These are phyloP conservation scores for Botia kubotai DNA, from an alignment of 2,797 vertebrate genomes.

Conservation along the genomic window DNA sequence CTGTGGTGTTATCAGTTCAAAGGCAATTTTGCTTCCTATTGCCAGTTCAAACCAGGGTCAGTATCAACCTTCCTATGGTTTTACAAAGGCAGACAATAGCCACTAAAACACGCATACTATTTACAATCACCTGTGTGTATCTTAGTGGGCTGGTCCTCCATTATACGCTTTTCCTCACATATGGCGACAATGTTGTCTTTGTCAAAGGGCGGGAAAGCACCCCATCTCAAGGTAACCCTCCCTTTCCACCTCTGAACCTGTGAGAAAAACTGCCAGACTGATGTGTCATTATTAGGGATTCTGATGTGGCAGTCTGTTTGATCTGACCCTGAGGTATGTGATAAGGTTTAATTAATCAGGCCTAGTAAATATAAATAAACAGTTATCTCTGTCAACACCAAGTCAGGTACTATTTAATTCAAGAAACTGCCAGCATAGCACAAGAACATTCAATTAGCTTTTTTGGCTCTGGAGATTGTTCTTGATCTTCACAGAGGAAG, in stretches of 20 bases:
- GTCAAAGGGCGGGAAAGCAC: slow-evolving; percentile 47
- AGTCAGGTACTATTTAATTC: not conserved
- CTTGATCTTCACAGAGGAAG: not conserved
- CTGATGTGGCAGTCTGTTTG: slow-evolving; percentile 7
- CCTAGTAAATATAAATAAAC: slow-evolving; percentile 21
- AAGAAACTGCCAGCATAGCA: not conserved
- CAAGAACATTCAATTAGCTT: not conserved
- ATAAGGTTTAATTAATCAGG: slow-evolving; percentile 45
- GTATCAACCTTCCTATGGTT: slow-evolving; percentile 53
- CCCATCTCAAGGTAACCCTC: slow-evolving; percentile 39
- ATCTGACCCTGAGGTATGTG: slow-evolving; percentile 15
- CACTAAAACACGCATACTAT: slow-evolving; percentile 46
- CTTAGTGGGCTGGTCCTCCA: slow-evolving; percentile 50
- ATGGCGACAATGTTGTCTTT: slow-evolving; percentile 62
- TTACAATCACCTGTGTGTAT: slow-evolving; percentile 66
- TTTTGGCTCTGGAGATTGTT: not conserved
- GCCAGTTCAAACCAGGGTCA: slow-evolving; percentile 78
- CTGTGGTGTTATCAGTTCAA: slow-evolving; percentile 62
- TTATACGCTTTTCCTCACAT: slow-evolving; percentile 56
- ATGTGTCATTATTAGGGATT: not conserved
- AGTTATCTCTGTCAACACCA: not conserved
- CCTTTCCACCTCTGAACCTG: not conserved
- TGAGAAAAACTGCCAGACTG: slow-evolving; percentile 48
- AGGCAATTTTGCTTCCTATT: slow-evolving; percentile 66
- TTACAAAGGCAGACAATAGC: slow-evolving; percentile 48